Evolutionary conservation across 1,140 invertebrate species (phyloP), one percentile per base, ranked within the genome.

Genomic region (Drosophila ercepeae): DNA sequence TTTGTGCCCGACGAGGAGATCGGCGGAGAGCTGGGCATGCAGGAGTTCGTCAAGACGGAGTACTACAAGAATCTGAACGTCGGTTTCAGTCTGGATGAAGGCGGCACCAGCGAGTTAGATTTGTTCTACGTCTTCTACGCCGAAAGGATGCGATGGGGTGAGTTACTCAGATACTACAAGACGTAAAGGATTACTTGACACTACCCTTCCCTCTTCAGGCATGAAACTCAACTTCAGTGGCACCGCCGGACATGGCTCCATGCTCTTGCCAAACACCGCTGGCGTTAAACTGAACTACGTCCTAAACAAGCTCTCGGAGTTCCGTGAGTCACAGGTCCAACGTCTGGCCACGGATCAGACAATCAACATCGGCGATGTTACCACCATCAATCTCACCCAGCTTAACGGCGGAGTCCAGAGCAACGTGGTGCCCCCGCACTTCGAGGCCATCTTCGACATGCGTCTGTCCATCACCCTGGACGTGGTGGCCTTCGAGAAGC

Each of bases 1-100:
- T 98, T 96, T 93, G 95, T 97, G 16, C 96, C 97, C 79, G 98
- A 99, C 92, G 98, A 99, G 92, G 98, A 99, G 93, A 95, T 97
- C 67, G 97, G 97, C 0, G 97, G 97, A 0, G 83, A 92, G 4
- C 93, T 95, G 51, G 97, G 97, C 19, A 98, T 99, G 97, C 92
- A 93, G 68, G 91, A 93, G 60, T 98, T 98, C 92, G 94, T 98
- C 0, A 89, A 95, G n/a, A 95, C 94, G 0, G 92, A 95, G 19
- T 94, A 96, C 49, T 99, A 98, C 84, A 94, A 94, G 88, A 92
- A 94, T 16, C 91, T 99, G 34, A 98, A 98, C 88, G 92, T 98
- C 63, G 97, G 96, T 0, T 97, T 98, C 92, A 94, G 95, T 14
- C 91, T 99, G 29, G 98, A 99, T 92, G 98, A 99, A 92, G 97